Evolutionary conservation across 2,797 vertebrate species (phyloP).

Genomic region (Taeniopygia guttata): DNA sequence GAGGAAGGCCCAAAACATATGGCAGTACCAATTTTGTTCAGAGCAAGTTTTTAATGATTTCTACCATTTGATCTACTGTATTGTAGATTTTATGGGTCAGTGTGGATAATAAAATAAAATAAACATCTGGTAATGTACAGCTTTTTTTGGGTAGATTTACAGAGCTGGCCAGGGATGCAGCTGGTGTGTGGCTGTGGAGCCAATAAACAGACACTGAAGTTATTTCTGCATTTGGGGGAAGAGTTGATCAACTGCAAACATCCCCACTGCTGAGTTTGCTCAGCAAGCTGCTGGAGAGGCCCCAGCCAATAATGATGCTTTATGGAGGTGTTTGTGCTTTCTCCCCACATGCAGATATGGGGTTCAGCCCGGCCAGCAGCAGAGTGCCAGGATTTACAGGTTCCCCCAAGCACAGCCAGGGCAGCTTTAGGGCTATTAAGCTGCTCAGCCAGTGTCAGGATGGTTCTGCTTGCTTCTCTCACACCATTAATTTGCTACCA

Average conservation of each 20-base stretch:
- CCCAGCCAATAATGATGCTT: conserved; percentile 17
- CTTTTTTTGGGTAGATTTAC: conserved; percentile 43
- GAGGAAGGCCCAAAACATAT: conserved; percentile 23
- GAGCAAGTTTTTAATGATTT: conserved; percentile 32
- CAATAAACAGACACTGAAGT: conserved; percentile 2
- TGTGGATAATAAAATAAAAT: conserved; percentile 32
- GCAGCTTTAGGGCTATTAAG: conserved; percentile 45
- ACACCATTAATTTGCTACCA: conserved; percentile 34
- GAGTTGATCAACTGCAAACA: conserved; percentile 37
- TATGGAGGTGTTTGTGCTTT: conserved; percentile 4
- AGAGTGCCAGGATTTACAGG: background rate
- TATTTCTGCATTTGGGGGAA: conserved; percentile 44
- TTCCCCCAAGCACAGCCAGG: background rate
- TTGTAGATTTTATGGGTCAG: conserved; percentile 37
- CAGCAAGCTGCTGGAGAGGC: conserved; percentile 24
- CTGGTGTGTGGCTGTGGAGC: background rate
- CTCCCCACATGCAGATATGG: conserved; percentile 8
- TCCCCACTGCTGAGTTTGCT: conserved; percentile 32
- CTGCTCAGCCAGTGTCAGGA: background rate
- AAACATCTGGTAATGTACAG: conserved; percentile 54
- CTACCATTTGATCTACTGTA: conserved; percentile 33
- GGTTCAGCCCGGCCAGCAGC: background rate
- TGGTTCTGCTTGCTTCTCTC: conserved; percentile 13
- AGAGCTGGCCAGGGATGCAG: conserved; percentile 11
- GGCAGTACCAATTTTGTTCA: background rate